Conservation (phyloP, 2,888 invertebrate genomes). For the Synanthedon andrenaeformis region DNA sequence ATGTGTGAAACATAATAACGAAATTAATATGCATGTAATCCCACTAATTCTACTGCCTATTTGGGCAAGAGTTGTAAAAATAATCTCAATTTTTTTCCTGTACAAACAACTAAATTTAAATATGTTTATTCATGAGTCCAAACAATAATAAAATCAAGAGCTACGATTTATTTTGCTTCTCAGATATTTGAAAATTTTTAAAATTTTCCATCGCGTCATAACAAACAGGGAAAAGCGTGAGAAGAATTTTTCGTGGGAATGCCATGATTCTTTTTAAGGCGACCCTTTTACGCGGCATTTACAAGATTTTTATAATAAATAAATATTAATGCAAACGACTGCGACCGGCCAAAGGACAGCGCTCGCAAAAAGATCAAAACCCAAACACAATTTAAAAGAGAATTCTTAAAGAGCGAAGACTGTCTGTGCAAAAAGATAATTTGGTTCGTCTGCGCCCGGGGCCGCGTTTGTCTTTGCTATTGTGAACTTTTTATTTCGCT, state of each 20-base stretch:
- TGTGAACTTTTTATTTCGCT: slow-evolving; percentile 61
- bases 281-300: background rate
- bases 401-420: slow-evolving; percentile 65
- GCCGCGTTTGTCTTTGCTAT: slow-evolving; percentile 65
- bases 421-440: slow-evolving; percentile 55
- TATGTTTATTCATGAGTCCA: too few relatives aligned
- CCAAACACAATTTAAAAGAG: slow-evolving; percentile 66
- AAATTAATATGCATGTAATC: too few relatives aligned
- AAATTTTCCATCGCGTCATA: too few relatives aligned
- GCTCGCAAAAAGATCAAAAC: slow-evolving; percentile 53
- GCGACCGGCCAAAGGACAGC: slow-evolving; percentile 53
- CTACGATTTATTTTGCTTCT: too few relatives aligned
- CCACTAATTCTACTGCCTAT: too few relatives aligned
- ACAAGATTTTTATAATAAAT: background rate
- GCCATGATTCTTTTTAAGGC: background rate
- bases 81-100: too few relatives aligned
- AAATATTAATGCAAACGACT: slow-evolving; percentile 49
- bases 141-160: too few relatives aligned
- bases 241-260: background rate
- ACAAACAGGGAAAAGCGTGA: background rate
- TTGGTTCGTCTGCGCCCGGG: slow-evolving; percentile 40
- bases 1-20: too few relatives aligned
- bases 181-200: too few relatives aligned
- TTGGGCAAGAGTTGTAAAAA: too few relatives aligned
- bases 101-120: too few relatives aligned